A percentile compares a stretch with the other conserved stretches of the same genome.
Evolutionary conservation across 1,140 invertebrate genomes (phyloP).

Genomic region (Pinna nobilis): DNA sequence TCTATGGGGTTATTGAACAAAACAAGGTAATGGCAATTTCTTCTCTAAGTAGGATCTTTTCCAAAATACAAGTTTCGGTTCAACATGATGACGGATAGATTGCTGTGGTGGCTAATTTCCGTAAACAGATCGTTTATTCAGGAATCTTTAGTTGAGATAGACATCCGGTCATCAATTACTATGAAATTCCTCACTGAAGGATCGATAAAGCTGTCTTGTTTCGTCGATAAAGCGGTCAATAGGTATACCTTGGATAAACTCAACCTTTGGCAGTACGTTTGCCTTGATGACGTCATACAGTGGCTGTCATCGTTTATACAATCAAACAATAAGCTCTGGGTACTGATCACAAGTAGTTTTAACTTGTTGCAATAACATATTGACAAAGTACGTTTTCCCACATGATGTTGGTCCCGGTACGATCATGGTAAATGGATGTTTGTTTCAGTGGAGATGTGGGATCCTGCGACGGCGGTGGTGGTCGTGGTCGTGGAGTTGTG

Average conservation of each 20-base stretch:
- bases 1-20: conserved; percentile 34
- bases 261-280: conserved; percentile 14
- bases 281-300: conserved; percentile 22
- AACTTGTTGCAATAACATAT: conserved; percentile 4
- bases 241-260: conserved; percentile 30
- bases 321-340: conserved; percentile 26
- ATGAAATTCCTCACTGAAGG: conserved; percentile 13
- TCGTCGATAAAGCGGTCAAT: background rate
- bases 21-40: conserved; percentile 33
- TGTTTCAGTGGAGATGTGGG: no score
- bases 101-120: conserved; percentile 25
- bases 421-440: no score
- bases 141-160: conserved; percentile 21
- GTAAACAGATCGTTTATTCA: conserved; percentile 34
- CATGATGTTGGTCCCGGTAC: no score
- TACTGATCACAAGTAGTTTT: background rate
- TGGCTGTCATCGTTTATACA: conserved; percentile 36
- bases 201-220: conserved; percentile 25
- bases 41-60: conserved; percentile 18
- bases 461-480: no score
- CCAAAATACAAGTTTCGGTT: conserved; percentile 9
- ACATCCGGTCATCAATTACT: conserved; percentile 20
- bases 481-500: no score
- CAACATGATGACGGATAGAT: background rate
- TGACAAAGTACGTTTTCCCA: no score